These are phyloP conservation scores for Australoheros scitulus DNA, from an alignment of 2,113 vertebrate genomes.

Conservation along the genomic window DNA sequence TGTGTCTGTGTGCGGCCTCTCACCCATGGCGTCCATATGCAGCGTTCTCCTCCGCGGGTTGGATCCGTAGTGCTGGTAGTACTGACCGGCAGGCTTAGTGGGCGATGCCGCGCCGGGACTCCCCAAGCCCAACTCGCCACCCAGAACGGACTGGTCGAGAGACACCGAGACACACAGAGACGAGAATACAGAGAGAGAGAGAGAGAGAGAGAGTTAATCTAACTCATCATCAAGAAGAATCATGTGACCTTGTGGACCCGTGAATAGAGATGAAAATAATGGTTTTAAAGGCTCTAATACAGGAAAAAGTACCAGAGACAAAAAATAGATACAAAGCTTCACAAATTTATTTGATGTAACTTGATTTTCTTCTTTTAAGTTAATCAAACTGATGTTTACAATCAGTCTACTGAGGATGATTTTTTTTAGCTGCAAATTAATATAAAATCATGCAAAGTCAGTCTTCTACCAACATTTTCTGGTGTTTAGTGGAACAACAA, in stretches of 20 bases:
- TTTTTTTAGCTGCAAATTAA: background rate
- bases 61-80: conserved; percentile 92
- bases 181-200: background rate
- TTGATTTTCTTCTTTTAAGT: too few species aligned
- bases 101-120: conserved; percentile 92
- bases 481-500: too few species aligned
- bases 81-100: conserved; percentile 91
- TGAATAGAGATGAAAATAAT: background rate
- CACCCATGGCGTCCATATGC: conserved; percentile 90
- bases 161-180: conserved; percentile 18
- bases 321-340: background rate
- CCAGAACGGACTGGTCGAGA: conserved; percentile 75
- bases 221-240: background rate
- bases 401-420: background rate
- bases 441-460: background rate
- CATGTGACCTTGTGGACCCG: background rate
- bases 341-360: background rate
- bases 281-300: background rate
- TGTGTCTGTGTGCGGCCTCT: conserved; percentile 59
- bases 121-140: conserved; percentile 91
- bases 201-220: conserved; percentile 12
- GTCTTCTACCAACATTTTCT: background rate
- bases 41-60: conserved; percentile 91
- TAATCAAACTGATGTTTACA: too few species aligned
- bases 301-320: background rate